Conservation (phyloP, 1,140 invertebrate genomes). For the Mactra quadrangularis region DNA sequence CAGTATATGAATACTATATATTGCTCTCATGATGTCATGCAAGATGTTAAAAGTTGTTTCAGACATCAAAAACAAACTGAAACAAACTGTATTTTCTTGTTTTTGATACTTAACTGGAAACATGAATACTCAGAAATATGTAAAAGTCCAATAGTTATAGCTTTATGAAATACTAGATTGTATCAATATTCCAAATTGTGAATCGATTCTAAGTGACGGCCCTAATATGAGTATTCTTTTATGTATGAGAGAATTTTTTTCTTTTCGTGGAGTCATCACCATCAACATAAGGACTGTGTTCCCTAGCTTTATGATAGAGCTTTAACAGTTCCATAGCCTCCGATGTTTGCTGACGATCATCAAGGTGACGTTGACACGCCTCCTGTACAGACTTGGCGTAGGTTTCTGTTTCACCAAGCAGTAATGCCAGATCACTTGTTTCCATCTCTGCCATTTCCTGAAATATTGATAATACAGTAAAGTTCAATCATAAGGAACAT, state of each 20-base stretch:
- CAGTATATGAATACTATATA: no score
- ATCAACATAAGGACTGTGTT: conserved; percentile 69
- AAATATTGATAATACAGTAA: conserved; percentile 15
- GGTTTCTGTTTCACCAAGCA: conserved; percentile 65
- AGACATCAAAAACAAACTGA: no score
- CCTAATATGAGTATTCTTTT: neutral
- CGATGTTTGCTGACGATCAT: conserved; percentile 70
- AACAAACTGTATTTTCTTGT: no score
- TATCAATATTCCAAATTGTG: no score
- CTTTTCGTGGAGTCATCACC: conserved; percentile 46
- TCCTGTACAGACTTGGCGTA: conserved; percentile 70
- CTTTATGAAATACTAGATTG: no score
- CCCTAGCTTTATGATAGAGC: conserved; percentile 66
- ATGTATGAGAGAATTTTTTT: conserved; percentile 49
- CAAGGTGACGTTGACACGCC: conserved; percentile 85
- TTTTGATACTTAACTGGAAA: no score
- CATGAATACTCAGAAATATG: no score
- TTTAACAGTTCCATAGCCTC: conserved; percentile 71
- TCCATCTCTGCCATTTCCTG: conserved; percentile 60
- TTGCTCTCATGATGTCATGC: no score
- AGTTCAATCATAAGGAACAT: no score
- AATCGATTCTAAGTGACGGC: no score
- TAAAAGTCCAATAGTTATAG: no score
- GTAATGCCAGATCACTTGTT: conserved; percentile 42
- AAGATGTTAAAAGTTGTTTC: no score